Evolutionary conservation across 2,888 invertebrate species (phyloP).

Genomic region (Campoplex nolae): DNA sequence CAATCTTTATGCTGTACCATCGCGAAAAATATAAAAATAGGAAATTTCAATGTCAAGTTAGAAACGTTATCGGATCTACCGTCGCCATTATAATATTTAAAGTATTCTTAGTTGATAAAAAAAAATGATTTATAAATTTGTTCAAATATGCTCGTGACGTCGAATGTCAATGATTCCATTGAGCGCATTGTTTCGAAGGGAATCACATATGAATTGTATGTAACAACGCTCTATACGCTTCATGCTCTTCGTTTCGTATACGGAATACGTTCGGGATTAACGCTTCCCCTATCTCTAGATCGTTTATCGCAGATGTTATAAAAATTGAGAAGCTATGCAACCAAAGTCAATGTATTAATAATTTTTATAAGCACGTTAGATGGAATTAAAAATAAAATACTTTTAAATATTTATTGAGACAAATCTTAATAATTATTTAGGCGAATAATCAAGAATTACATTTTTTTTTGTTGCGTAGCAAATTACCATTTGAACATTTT

Average conservation of each 20-base stretch:
- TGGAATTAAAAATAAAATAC: background rate
- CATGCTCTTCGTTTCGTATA: constrained; percentile 37
- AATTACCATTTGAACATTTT: background rate
- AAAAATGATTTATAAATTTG: constrained; percentile 45
- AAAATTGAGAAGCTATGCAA: constrained; percentile 7
- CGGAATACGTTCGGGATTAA: background rate
- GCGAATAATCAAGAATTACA: background rate
- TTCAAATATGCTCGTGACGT: constrained; percentile 58
- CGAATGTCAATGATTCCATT: constrained; percentile 72
- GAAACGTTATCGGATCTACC: too few species aligned
- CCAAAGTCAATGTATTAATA: background rate
- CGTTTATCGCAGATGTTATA: background rate
- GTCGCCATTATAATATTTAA: background rate
- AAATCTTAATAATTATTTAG: background rate
- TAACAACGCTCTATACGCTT: constrained; percentile 32
- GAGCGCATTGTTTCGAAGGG: constrained; percentile 67
- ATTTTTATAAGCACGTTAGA: background rate
- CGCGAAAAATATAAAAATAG: background rate
- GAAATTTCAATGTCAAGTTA: background rate
- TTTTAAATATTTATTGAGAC: background rate
- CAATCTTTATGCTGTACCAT: too few species aligned
- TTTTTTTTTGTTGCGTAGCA: background rate
- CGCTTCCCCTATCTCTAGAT: constrained; percentile 26
- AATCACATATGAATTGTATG: constrained; percentile 37
- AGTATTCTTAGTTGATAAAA: background rate